Evolutionary conservation across 2,113 vertebrate genomes (phyloP), one percentile per base, ranked within the genome.

Genomic region (Paramormyrops kingsleyae): DNA sequence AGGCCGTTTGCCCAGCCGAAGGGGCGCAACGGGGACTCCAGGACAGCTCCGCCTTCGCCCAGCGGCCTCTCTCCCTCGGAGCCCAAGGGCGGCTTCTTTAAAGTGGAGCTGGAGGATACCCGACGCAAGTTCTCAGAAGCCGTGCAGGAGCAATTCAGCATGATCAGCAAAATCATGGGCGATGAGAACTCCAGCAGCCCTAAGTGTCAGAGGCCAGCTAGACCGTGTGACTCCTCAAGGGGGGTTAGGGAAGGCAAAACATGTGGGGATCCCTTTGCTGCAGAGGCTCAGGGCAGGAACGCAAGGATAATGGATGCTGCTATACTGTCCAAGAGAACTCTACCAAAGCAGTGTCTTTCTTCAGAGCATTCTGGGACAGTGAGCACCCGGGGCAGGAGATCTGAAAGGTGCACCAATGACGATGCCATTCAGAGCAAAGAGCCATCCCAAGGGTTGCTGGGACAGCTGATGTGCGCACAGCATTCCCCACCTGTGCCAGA

Each of bases 121-220:
- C 93, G 94, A 44, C 92, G 93, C 59, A 92, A 95, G 89, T 93
- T 96, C 13, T 95, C 96, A 0, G 96, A 97, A 89, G 96, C 95
- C 35, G 91, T 96, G 92, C 94, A 97, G 92, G 95, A 98, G 94
- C 96, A 95, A 90, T 87, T 97, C 89, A 97, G 91, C 91, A 95
- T 97, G 93, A 96, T 98, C 52, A 97, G 95, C 88, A 97, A 97
- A 90, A 97, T 98, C 49, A 97, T 96, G 93, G 95, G 95, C 3
- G 97, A 98, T 52, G 97, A 98, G 56, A 95, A 93, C 13, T 50
- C 90, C 70, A 27, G 91, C 7, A 7, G 0, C 0, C 8, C 90
- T 19, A 89, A 87, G 70, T 70, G 44, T 52, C 90, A 83, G 87
- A 85, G 7, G 93, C 94, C 13, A 94, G 94, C 74, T 94, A 93